A percentile compares a stretch with the other conserved stretches of the same genome.
Conservation (phyloP, 1,140 invertebrate species). For the Drosophila kohkoa region DNA sequence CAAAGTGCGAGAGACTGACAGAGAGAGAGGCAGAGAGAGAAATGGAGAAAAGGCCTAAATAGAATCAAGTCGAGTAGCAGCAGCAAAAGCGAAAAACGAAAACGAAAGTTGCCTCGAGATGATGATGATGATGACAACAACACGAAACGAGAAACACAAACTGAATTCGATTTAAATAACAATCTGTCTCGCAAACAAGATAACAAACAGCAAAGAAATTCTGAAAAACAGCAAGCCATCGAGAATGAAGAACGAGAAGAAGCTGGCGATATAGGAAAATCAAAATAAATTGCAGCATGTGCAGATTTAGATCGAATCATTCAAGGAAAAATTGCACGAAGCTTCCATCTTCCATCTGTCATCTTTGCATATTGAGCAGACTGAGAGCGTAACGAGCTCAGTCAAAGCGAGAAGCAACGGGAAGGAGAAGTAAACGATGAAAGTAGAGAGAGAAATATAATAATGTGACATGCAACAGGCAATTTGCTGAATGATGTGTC, state of each 20-base stretch:
- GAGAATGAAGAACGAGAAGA: neutral
- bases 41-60: conserved; percentile 4
- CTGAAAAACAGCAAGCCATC: too few species aligned
- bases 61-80: conserved; percentile 9
- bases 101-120: conserved; percentile 25
- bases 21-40: neutral
- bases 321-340: neutral
- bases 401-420: neutral
- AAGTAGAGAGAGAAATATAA: too few species aligned
- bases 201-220: neutral
- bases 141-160: conserved; percentile 5
- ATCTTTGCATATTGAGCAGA: neutral
- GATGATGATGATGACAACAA: neutral
- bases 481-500: too few species aligned
- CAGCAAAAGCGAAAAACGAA: neutral
- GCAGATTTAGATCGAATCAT: conserved; percentile 12
- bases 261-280: neutral
- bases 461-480: too few species aligned
- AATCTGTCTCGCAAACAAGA: conserved; percentile 18
- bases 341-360: neutral
- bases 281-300: neutral
- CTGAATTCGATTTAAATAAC: conserved; percentile 37
- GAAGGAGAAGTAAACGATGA: neutral
- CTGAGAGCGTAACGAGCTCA: neutral
- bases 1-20: neutral